Evolutionary conservation across 2,113 vertebrate species (phyloP).

Genomic region (Clarias gariepinus): DNA sequence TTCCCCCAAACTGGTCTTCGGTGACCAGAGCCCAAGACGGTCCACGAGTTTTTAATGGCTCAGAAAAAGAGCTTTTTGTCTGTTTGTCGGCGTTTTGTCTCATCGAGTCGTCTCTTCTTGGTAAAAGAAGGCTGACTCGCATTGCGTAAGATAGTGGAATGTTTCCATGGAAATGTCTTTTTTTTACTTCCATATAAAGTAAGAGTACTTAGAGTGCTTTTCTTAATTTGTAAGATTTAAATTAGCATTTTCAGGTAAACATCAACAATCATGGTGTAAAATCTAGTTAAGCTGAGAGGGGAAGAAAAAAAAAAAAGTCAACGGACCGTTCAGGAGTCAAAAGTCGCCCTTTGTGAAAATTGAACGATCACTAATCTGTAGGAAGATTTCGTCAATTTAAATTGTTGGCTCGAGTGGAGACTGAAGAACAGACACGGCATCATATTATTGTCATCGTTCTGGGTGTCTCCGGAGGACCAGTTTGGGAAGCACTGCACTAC

Average conservation of each 20-base stretch:
- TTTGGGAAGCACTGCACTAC: not conserved
- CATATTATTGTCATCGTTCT: not conserved
- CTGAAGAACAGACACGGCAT: no score
- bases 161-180: not conserved
- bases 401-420: no score
- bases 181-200: not conserved
- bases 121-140: not conserved
- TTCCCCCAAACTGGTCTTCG: not conserved
- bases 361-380: no score
- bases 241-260: not conserved
- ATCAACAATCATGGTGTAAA: not conserved
- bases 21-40: not conserved
- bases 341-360: not conserved
- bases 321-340: not conserved
- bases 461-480: not conserved
- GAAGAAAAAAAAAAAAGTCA: not conserved
- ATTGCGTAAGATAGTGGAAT: not conserved
- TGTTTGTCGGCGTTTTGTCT: no score
- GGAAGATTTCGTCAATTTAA: no score
- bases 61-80: no score
- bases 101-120: not conserved
- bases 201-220: not conserved
- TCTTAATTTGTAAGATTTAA: not conserved
- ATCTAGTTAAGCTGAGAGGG: not conserved
- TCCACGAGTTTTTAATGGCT: no score